These are phyloP conservation scores for Lithophane semibrunnea DNA, from an alignment of 2,888 invertebrate species.

Conservation along the genomic window DNA sequence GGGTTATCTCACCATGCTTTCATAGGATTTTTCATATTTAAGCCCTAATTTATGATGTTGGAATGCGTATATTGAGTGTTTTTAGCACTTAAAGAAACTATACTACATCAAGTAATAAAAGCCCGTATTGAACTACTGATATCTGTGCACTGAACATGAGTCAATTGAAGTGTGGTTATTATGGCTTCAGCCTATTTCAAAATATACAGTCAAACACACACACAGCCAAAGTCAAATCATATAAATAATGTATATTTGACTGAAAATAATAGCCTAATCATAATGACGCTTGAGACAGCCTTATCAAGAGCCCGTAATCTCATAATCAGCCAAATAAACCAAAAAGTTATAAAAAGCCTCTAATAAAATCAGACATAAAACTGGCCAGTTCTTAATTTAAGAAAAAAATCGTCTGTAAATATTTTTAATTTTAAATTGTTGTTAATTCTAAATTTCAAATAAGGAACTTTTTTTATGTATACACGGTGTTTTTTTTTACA, in stretches of 20 bases:
- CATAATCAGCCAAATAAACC: constrained; percentile 38
- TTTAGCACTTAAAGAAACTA: background rate
- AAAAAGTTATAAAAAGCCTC: constrained; percentile 21
- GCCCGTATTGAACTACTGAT: no score
- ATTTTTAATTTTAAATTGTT: no score
- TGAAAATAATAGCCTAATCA: constrained; percentile 23
- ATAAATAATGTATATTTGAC: background rate
- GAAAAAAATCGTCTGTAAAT: constrained; percentile 13
- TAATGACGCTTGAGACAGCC: constrained; percentile 18
- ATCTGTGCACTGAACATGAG: background rate
- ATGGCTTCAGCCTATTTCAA: background rate
- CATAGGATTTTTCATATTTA: constrained; percentile 36
- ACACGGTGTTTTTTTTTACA: background rate
- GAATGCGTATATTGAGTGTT: no score
- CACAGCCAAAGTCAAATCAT: background rate
- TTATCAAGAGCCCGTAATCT: constrained; percentile 41
- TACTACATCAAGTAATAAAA: background rate
- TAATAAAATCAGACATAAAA: constrained; percentile 50
- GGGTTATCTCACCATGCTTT: constrained; percentile 27
- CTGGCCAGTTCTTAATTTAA: constrained; percentile 17
- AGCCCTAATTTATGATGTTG: constrained; percentile 24
- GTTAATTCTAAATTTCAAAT: constrained; percentile 10
- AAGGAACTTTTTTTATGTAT: background rate
- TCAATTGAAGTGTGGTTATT: background rate
- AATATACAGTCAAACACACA: background rate